Conservation (phyloP, 2,888 invertebrate genomes). For the Megastigmus dorsalis region DNA sequence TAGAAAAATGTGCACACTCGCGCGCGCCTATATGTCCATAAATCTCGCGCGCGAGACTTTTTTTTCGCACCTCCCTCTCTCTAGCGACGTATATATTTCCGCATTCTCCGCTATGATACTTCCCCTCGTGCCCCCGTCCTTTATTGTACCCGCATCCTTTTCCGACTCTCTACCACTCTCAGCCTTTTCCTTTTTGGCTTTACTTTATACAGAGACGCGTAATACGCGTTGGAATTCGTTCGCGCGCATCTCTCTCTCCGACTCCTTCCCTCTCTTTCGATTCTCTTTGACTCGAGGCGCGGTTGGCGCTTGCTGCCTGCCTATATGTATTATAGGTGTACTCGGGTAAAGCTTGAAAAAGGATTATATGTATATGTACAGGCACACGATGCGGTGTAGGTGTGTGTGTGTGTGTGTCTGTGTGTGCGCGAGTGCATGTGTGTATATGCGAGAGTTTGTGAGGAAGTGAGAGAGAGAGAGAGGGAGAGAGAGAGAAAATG, state of each 20-base stretch:
- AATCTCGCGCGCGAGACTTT: conserved; percentile 35
- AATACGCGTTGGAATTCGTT: conserved; percentile 59
- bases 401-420: conserved; percentile 37
- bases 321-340: no score
- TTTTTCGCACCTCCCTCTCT: conserved; percentile 42
- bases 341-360: conserved; percentile 37
- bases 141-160: conserved; percentile 22
- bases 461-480: neutral
- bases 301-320: neutral
- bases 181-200: conserved; percentile 18
- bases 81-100: conserved; percentile 33
- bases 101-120: conserved; percentile 49
- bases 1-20: neutral
- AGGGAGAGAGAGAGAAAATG: conserved; percentile 25
- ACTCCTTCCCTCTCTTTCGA: no score
- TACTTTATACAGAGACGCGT: conserved; percentile 14
- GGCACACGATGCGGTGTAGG: neutral
- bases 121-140: conserved; percentile 35
- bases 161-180: no score
- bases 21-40: conserved; percentile 19
- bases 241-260: conserved; percentile 35
- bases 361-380: conserved; percentile 53
- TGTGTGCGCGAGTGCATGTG: neutral
- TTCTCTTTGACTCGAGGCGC: conserved; percentile 51
- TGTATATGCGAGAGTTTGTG: conserved; percentile 14